Conservation (phyloP, 2,113 vertebrate genomes). For the Cynocephalus volans region DNA sequence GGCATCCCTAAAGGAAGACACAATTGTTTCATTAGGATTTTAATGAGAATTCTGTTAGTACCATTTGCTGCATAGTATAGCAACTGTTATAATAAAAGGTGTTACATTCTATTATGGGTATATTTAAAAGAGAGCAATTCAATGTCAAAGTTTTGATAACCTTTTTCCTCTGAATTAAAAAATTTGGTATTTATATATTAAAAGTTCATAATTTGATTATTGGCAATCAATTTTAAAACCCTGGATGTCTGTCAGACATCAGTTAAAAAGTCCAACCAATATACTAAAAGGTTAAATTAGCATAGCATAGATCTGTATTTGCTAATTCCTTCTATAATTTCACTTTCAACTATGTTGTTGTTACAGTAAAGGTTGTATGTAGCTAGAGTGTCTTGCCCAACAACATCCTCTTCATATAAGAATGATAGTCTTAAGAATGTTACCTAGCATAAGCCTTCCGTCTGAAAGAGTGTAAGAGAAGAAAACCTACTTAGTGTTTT, state of each 20-base stretch:
- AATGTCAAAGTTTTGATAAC: slow-evolving; percentile 54
- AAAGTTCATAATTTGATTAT: slow-evolving; percentile 64
- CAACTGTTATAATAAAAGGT: background rate
- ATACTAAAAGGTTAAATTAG: slow-evolving; percentile 73
- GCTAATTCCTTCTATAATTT: background rate
- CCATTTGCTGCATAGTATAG: background rate
- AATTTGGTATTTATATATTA: slow-evolving; percentile 54
- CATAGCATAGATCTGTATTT: slow-evolving; percentile 58
- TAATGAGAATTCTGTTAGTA: slow-evolving; percentile 14
- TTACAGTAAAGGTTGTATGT: background rate
- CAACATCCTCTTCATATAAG: background rate
- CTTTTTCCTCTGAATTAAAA: slow-evolving; percentile 50
- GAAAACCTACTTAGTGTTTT: background rate
- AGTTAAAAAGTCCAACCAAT: slow-evolving; percentile 49
- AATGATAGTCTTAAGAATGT: background rate
- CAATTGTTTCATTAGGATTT: slow-evolving; percentile 16
- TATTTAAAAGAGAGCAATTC: slow-evolving; percentile 19
- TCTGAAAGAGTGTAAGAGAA: background rate
- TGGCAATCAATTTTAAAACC: slow-evolving; percentile 66
- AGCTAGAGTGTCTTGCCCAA: background rate
- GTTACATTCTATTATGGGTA: background rate
- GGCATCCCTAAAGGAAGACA: slow-evolving; percentile 3
- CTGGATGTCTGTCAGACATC: slow-evolving; percentile 42
- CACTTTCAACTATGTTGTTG: slow-evolving; percentile 49
- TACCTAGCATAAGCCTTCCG: background rate